Evolutionary conservation across 2,113 vertebrate genomes (phyloP).

Genomic region (Quiscalus mexicanus): DNA sequence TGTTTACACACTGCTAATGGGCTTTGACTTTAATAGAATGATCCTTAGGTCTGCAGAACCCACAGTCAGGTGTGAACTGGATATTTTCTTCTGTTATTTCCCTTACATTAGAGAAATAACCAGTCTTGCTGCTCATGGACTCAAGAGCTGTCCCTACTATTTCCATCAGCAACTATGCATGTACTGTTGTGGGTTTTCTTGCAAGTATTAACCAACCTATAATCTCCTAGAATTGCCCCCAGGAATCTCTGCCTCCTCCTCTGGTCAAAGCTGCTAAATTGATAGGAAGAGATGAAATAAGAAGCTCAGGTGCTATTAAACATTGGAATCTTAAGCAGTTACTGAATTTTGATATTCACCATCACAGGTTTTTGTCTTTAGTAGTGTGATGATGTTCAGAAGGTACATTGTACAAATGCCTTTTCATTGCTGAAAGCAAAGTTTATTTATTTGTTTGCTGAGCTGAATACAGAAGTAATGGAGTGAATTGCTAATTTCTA

Average conservation of each 20-base stretch:
- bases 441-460: background rate
- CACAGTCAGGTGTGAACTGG: slow-evolving; percentile 58
- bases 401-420: background rate
- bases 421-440: background rate
- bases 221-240: background rate
- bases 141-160: background rate
- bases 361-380: background rate
- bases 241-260: background rate
- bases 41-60: slow-evolving; percentile 51
- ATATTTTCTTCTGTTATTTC: slow-evolving; percentile 27
- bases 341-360: background rate
- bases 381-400: background rate
- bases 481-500: background rate
- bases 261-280: background rate
- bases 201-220: background rate
- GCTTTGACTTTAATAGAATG: slow-evolving; percentile 67
- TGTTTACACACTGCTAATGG: slow-evolving; percentile 70
- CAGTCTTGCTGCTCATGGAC: background rate
- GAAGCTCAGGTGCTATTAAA: background rate
- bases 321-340: background rate
- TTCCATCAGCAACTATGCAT: background rate
- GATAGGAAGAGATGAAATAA: background rate
- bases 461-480: background rate
- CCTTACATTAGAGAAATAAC: slow-evolving; percentile 7
- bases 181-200: background rate